Evolutionary conservation across 2,113 vertebrate genomes (phyloP).

Genomic region (Grallaria varia): DNA sequence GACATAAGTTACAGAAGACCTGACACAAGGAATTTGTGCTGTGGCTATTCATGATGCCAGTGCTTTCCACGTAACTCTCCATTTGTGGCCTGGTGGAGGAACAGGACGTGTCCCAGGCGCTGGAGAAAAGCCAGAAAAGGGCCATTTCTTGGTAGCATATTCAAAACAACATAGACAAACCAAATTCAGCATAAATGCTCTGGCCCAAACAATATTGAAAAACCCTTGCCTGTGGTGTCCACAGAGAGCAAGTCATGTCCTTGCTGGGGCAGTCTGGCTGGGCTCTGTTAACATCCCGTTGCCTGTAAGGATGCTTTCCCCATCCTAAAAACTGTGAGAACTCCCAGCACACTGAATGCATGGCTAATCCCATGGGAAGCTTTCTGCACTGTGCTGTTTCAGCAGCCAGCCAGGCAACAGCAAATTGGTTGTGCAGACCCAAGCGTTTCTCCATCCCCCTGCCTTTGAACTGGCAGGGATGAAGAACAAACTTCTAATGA

Average conservation of each 20-base stretch:
- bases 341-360: not conserved
- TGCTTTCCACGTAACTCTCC: not conserved
- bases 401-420: slow-evolving; percentile 6
- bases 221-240: not conserved
- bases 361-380: slow-evolving; percentile 18
- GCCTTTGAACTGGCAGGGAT: not conserved
- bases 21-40: not conserved
- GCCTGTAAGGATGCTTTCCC: not conserved
- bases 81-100: not conserved
- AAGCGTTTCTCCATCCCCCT: not conserved
- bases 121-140: not conserved
- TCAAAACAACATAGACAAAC: slow-evolving; percentile 13
- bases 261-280: not conserved
- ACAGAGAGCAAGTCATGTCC: rapidly evolving
- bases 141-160: not conserved
- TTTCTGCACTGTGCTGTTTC: not conserved
- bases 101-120: not conserved
- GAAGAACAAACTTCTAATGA: not conserved
- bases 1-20: slow-evolving; percentile 18
- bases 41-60: not conserved
- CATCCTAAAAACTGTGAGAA: not conserved
- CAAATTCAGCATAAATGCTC: not conserved
- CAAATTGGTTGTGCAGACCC: not conserved
- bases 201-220: not conserved
- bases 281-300: not conserved